These are phyloP conservation scores for Phodopus roborovskii DNA, from an alignment of 2,113 vertebrate species.

Conservation along the genomic window DNA sequence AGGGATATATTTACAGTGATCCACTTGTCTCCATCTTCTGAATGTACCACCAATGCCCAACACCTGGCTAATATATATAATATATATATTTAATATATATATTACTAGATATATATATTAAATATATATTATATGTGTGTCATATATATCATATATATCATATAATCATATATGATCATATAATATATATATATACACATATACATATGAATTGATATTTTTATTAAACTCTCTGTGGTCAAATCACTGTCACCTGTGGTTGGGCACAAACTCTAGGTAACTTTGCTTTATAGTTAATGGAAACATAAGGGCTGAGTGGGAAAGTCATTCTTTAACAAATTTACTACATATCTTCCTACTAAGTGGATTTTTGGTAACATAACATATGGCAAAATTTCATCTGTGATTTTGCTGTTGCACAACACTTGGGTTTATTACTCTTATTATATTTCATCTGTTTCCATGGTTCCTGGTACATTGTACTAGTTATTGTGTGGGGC, in stretches of 20 bases:
- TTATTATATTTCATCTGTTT: neutral
- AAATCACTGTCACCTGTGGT: neutral
- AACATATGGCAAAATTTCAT: neutral
- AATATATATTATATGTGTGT: too few relatives aligned
- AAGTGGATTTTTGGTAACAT: neutral
- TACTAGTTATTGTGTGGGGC: neutral
- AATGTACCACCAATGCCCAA: neutral
- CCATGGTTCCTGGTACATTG: neutral
- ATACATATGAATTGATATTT: neutral
- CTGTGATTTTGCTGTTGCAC: slow-evolving; percentile 4
- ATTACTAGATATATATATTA: too few relatives aligned
- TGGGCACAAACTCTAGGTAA: neutral
- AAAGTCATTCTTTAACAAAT: neutral
- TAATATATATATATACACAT: too few relatives aligned
- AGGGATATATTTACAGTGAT: neutral
- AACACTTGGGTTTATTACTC: neutral
- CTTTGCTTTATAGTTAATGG: neutral
- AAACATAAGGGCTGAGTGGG: neutral
- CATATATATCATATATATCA: too few relatives aligned
- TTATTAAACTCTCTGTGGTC: neutral
- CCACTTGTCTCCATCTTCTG: neutral
- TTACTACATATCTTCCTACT: neutral
- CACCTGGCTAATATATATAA: too few relatives aligned
- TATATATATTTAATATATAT: too few relatives aligned
- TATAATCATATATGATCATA: too few relatives aligned